Percentiles rank a stretch among this genome's conserved stretches.
Evolutionary conservation across 2,113 vertebrate species (phyloP).

Genomic region (Peromyscus californicus): DNA sequence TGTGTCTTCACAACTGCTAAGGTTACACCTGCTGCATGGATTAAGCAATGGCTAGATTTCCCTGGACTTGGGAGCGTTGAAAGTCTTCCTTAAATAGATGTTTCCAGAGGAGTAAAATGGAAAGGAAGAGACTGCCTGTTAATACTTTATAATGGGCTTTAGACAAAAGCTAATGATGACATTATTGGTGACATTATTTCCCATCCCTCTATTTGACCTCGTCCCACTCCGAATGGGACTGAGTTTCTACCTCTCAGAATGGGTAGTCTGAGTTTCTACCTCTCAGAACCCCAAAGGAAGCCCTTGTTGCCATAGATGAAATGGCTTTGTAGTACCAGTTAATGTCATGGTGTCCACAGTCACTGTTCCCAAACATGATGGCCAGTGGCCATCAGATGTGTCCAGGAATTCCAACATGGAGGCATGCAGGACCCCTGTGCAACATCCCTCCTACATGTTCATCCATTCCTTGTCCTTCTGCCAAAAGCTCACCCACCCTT

Average conservation of each 20-base stretch:
- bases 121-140: neutral
- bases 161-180: neutral
- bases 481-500: neutral
- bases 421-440: rapidly evolving
- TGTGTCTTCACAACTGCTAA: slow-evolving; percentile 16
- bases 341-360: neutral
- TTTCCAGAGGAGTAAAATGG: slow-evolving; percentile 65
- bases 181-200: neutral
- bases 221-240: neutral
- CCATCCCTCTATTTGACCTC: neutral
- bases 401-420: neutral
- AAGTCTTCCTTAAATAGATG: slow-evolving; percentile 67
- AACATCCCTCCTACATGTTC: neutral
- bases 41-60: slow-evolving; percentile 46
- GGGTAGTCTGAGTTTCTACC: neutral
- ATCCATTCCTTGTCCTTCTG: neutral
- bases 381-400: neutral
- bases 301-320: too few relatives aligned
- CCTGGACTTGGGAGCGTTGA: slow-evolving; percentile 34
- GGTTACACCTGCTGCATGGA: slow-evolving; percentile 32
- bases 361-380: neutral
- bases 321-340: neutral
- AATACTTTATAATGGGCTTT: slow-evolving; percentile 17
- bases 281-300: neutral
- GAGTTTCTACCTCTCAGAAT: neutral